These are phyloP conservation scores for Nothocercus julius DNA, from an alignment of 2,113 vertebrate genomes.

Conservation along the genomic window DNA sequence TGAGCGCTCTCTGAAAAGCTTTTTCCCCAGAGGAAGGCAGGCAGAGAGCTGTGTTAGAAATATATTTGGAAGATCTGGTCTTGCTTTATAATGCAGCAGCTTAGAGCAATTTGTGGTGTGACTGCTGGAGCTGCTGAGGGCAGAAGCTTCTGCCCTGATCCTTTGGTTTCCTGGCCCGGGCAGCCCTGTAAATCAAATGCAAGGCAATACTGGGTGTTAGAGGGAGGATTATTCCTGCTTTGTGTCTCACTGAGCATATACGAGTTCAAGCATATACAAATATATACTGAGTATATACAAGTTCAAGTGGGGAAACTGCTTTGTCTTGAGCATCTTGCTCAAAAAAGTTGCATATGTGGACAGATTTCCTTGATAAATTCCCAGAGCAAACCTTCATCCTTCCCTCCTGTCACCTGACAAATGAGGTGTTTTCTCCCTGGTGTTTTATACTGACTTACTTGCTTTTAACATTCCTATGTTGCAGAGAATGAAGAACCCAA, in stretches of 20 bases:
- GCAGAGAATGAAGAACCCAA: not conserved
- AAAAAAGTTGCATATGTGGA: constrained; percentile 65
- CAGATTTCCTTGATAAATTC: constrained; percentile 74
- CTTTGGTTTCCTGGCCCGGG: not conserved
- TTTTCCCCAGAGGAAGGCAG: not conserved
- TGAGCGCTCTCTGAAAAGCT: not conserved
- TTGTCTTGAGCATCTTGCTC: constrained; percentile 44
- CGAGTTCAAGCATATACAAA: not conserved
- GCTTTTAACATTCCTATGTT: constrained; percentile 45
- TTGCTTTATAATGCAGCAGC: not conserved
- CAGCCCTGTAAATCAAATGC: not conserved
- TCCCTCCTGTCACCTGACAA: constrained; percentile 56
- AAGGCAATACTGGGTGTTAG: not conserved
- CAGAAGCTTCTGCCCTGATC: not conserved
- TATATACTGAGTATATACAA: not conserved
- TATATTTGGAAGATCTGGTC: not conserved
- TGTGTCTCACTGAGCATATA: constrained; percentile 4
- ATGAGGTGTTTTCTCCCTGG: constrained; percentile 39
- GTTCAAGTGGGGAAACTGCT: constrained; percentile 43
- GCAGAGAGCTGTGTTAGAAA: not conserved
- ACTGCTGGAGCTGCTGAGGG: not conserved
- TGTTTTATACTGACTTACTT: constrained; percentile 56
- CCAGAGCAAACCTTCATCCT: constrained; percentile 46
- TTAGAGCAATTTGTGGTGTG: not conserved
- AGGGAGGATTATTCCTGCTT: not conserved